Evolutionary conservation across 2,113 vertebrate genomes (phyloP).

Genomic region (Corythaixoides concolor): DNA sequence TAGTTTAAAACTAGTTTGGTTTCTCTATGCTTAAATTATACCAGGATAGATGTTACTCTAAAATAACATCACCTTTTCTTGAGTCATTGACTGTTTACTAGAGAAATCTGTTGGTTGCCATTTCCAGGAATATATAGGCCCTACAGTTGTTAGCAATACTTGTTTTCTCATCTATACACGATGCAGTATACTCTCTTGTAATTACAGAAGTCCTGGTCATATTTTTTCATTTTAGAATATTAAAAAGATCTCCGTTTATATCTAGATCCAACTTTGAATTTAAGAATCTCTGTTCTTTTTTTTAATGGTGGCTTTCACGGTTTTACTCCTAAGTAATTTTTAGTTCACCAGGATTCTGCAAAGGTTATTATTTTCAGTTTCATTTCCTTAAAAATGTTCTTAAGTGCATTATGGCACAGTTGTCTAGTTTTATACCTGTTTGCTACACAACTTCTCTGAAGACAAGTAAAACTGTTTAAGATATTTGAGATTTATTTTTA

Average conservation of each 20-base stretch:
- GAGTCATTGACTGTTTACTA: background rate
- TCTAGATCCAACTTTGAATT: background rate
- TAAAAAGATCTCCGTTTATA: background rate
- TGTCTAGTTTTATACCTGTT: background rate
- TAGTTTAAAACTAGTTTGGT: background rate
- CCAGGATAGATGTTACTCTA: background rate
- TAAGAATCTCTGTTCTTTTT: background rate
- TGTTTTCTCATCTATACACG: background rate
- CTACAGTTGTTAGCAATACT: background rate
- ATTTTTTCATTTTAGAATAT: background rate
- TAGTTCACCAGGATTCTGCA: background rate
- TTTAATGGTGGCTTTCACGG: background rate
- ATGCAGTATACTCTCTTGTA: background rate
- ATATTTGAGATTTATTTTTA: background rate
- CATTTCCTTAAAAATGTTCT: background rate
- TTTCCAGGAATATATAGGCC: background rate
- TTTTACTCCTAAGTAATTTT: background rate
- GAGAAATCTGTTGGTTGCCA: background rate
- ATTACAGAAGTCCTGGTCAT: background rate
- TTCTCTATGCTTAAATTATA: background rate
- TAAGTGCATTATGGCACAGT: background rate
- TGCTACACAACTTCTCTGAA: background rate
- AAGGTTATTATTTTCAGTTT: background rate
- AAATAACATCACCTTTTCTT: background rate
- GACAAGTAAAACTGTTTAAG: background rate